Base-by-base conservation (phyloP, 2,797 vertebrate species). In the Cuniculus paca region DNA sequence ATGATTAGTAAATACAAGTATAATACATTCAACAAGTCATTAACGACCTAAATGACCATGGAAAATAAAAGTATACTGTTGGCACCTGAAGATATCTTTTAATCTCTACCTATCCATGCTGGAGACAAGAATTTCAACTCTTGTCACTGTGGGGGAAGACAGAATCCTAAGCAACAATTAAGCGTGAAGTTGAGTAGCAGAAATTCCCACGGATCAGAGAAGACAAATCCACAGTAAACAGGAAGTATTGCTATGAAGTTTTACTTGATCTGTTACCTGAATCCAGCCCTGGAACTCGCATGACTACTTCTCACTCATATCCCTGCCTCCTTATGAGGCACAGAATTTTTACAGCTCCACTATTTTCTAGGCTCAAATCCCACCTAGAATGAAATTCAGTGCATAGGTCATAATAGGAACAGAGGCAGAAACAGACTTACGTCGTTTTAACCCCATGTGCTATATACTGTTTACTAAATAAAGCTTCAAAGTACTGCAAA, bases 401-500 rank as follows among this genome's bases (percentile, higher is more conserved):
- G n/a, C 50, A 77, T 22, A 48, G 61, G 58, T 90, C 50, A 93
- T 72, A 87, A 96, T 86, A 86, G 63, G 81, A 87, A 91, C 28
- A 92, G 26, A 68, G 45, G 82, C 4, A 56, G 91, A 91, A 72
- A 95, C 87, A 90, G 78, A 81, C 34, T 26, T 6, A 50, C 2
- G 22, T 45, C 39, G 65, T 70, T 91, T 90, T 88, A 91, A 94
- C 90, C 7, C 68, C 68, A 90, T 50, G 61, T 28, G 63, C 77
- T 68, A 48, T 28, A 74, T 58, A 87, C 1, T 93, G 20, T 78
- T 94, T 92, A 36, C 61, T 96, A 95, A 94, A 95, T 0, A 91
- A n/a, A 91, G 39, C 16, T 63, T 63, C 58, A 94, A 94, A 70
- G 42, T 80, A 88, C 63, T 81, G n/a, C 31, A 70, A 88, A 91